A percentile compares a stretch with the other conserved stretches of the same genome.
These are phyloP conservation scores for Drosophila sproati DNA, from an alignment of 1,140 invertebrate species.

Conservation along the genomic window DNA sequence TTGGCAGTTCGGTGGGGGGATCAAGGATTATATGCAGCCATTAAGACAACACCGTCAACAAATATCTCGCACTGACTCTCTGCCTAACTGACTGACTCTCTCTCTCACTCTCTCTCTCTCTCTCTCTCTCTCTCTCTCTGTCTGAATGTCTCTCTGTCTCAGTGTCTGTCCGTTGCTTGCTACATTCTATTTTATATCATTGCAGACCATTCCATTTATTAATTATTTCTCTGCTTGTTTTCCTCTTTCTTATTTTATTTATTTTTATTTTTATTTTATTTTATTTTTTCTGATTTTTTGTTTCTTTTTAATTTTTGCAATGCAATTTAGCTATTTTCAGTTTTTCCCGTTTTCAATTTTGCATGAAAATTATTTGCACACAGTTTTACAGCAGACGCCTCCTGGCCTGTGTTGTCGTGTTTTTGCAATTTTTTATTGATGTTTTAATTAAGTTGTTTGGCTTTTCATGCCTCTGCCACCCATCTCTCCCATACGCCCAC, in stretches of 20 bases:
- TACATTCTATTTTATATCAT: slow-evolving; percentile 39
- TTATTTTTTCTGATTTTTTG: neutral
- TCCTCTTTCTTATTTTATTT: slow-evolving; percentile 4
- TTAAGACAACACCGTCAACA: slow-evolving; percentile 51
- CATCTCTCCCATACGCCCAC: neutral
- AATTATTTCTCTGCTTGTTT: slow-evolving; percentile 25
- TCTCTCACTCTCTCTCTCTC: slow-evolving; percentile 1
- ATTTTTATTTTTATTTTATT: neutral
- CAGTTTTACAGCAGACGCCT: slow-evolving; percentile 28
- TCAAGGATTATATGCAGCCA: slow-evolving; percentile 71
- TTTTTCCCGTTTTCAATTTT: slow-evolving; percentile 50
- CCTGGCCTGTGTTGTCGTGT: slow-evolving; percentile 45
- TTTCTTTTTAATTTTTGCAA: neutral
- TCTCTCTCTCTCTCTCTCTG: neutral
- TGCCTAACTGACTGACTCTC: neutral
- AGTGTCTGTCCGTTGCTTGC: slow-evolving; percentile 6
- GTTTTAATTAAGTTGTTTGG: slow-evolving; percentile 79
- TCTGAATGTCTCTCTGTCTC: neutral
- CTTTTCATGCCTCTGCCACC: slow-evolving; percentile 34
- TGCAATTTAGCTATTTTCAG: slow-evolving; percentile 48
- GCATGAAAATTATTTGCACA: slow-evolving; percentile 44
- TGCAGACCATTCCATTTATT: slow-evolving; percentile 33
- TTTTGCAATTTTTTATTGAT: slow-evolving; percentile 81
- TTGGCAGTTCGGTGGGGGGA: slow-evolving; percentile 64
- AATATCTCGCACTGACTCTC: slow-evolving; percentile 34